A percentile compares a stretch with the other conserved stretches of the same genome.
phyloP scores from a whole-genome alignment of 2,113 vertebrate genomes.

The Scytalopus superciliaris region DNA sequence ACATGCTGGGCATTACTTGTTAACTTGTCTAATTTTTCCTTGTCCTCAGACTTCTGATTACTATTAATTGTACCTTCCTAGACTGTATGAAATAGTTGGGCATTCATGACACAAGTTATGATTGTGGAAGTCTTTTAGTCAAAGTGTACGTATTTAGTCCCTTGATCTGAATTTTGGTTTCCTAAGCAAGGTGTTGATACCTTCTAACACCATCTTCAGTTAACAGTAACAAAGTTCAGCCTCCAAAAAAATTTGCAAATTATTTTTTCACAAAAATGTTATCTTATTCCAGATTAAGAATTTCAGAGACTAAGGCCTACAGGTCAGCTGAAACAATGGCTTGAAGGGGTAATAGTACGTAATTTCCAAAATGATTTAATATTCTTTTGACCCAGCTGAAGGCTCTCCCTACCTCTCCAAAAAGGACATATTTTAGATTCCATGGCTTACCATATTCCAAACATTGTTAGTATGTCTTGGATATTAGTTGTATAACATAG shows the following conservation, averaged over 20 bases:
- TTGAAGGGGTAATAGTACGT: not conserved
- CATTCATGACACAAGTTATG: not conserved
- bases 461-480: not conserved
- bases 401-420: not conserved
- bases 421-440: not conserved
- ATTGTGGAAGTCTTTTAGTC: not conserved
- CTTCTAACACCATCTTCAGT: not conserved
- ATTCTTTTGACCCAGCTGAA: not conserved
- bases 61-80: not conserved
- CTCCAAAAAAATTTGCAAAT: not conserved
- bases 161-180: not conserved
- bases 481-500: not conserved
- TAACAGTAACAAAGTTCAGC: not conserved
- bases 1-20: not conserved
- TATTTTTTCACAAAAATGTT: not conserved
- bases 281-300: not conserved
- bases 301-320: not conserved
- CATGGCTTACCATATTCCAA: not conserved
- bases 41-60: not conserved
- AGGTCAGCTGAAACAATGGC: not conserved
- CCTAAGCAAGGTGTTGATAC: not conserved
- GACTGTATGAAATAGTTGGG: not conserved
- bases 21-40: not conserved
- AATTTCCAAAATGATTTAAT: not conserved
- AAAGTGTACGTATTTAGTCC: not conserved